Evolutionary conservation across 2,797 vertebrate genomes (phyloP), one percentile per base, ranked within the genome.

Genomic region (Enteromius radiatus): DNA sequence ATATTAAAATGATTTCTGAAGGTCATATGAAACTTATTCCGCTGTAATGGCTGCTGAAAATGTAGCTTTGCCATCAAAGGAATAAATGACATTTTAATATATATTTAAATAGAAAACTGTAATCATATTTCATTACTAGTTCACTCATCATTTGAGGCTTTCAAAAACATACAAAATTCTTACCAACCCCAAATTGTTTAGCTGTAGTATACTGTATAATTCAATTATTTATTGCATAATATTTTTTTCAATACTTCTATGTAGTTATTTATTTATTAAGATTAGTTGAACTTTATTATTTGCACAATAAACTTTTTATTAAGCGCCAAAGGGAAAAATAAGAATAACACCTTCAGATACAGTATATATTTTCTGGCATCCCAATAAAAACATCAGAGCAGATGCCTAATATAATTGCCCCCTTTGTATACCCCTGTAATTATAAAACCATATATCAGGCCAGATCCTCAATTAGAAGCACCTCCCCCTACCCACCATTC

Each of bases 381-480:
- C 88, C 81, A 88, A 87, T 89, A 90, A 89, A 90, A 91, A 89
- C 84, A 88, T 88, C 85, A 84, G 56, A 70, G 86, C 87, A 89
- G 88, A 91, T 88, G 81, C 87, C 88, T 91, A 88, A 91, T 91
- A 89, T 92, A 92, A 91, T 90, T 90, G 84, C 59, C 74, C 82
- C 71, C 85, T 89, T 87, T 89, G 90, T 91, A 87, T 83, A 74
- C 14, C 84, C 81, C 91, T 93, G 88, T 94, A 92, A 93, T 94
- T 94, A 93, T 78, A 86, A 88, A 87, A 84, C 87, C 88, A 87
- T 86, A 90, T 90, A 92, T 91, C 92, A 92, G 91, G 89, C 90
- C 91, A 91, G 86, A 91, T 92, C 87, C 90, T 89, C 91, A 92
- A 93, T 93, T 93, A 92, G 86, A 92, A 83, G 84, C 23, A 33